Conservation (phyloP, 1,140 invertebrate species). For the Monochamus saltuarius region DNA sequence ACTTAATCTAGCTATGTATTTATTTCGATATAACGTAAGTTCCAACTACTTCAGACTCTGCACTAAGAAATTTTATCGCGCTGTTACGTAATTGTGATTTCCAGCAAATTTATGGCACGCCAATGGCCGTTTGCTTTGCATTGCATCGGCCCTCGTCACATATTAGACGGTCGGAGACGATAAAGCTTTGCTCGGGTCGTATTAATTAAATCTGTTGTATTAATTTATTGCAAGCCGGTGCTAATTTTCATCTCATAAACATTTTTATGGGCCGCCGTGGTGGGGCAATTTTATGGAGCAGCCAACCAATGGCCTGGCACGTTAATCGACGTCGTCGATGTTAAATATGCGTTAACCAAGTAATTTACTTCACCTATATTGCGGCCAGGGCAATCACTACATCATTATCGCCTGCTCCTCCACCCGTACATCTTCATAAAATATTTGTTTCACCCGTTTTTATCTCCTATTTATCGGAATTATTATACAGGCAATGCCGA, state of each 20-base stretch:
- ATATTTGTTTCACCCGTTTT: no score
- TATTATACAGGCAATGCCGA: no score
- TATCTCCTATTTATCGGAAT: no score
- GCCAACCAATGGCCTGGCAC: slow-evolving; percentile 20
- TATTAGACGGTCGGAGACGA: slow-evolving; percentile 25
- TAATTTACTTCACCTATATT: slow-evolving; percentile 23
- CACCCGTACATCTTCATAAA: not conserved
- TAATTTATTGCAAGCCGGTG: slow-evolving; percentile 37
- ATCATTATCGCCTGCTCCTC: slow-evolving; percentile 3
- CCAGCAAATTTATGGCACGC: not conserved
- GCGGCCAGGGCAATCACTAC: slow-evolving; percentile 3
- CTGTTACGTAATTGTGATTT: not conserved
- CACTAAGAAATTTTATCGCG: no score
- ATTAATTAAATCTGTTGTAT: slow-evolving; percentile 45
- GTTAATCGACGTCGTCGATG: slow-evolving; percentile 29
- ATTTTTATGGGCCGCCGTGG: slow-evolving; percentile 34
- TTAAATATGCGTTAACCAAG: slow-evolving; percentile 29
- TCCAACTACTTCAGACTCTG: no score
- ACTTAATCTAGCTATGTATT: no score
- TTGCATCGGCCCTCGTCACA: slow-evolving; percentile 16
- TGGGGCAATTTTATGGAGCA: slow-evolving; percentile 20
- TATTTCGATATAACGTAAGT: no score
- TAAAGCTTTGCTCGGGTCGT: slow-evolving; percentile 22
- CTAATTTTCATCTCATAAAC: slow-evolving; percentile 38
- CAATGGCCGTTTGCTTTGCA: not conserved